These are phyloP conservation scores for Enteromius argenteus DNA, from an alignment of 2,797 vertebrate genomes.

Conservation along the genomic window DNA sequence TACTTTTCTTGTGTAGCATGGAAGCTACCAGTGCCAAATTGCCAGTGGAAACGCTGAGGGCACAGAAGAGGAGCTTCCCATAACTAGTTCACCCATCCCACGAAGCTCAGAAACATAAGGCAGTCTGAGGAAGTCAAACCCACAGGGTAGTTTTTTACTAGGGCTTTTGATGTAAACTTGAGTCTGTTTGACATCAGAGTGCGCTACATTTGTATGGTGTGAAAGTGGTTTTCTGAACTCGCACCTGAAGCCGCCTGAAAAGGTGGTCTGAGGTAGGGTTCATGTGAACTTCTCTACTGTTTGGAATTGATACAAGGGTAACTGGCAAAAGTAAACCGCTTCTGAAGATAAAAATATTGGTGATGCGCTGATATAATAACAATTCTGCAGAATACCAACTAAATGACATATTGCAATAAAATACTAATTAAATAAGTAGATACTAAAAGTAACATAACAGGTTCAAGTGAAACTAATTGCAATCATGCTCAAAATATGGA, in stretches of 20 bases:
- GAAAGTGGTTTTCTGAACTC: slow-evolving; percentile 22
- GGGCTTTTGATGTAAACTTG: slow-evolving; percentile 4
- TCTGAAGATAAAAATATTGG: neutral
- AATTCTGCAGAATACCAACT: neutral
- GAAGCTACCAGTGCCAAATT: slow-evolving; percentile 36
- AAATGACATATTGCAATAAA: neutral
- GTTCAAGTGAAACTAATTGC: neutral
- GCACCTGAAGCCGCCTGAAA: neutral
- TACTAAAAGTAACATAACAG: neutral
- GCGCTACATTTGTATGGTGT: slow-evolving; percentile 14
- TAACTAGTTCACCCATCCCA: slow-evolving; percentile 29
- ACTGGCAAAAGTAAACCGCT: neutral
- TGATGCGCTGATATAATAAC: neutral
- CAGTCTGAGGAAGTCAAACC: slow-evolving; percentile 29
- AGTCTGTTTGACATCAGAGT: slow-evolving; percentile 26
- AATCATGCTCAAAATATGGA: neutral
- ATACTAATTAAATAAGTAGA: neutral
- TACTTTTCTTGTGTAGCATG: slow-evolving; percentile 17
- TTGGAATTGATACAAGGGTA: neutral
- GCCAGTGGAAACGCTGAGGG: slow-evolving; percentile 38
- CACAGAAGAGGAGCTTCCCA: slow-evolving; percentile 27
- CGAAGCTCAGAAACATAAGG: slow-evolving; percentile 36
- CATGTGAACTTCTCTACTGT: neutral
- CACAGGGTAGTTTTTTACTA: slow-evolving; percentile 42
- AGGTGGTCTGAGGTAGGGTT: neutral